Conservation (phyloP, 2,113 vertebrate species). For the Merops nubicus region DNA sequence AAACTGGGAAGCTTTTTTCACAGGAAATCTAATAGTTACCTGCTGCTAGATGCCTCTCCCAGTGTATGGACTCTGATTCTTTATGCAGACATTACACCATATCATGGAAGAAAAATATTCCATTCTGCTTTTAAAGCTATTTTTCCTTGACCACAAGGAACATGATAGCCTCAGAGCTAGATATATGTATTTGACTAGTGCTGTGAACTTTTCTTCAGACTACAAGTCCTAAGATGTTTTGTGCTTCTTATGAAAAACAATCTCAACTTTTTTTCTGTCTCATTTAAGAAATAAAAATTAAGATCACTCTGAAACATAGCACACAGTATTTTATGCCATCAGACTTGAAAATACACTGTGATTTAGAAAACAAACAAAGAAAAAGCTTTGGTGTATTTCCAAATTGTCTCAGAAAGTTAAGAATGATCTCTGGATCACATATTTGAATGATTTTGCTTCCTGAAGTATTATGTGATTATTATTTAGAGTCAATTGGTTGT, state of each 20-base stretch:
- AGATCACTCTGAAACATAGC: background rate
- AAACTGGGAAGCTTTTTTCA: background rate
- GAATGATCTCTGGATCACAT: background rate
- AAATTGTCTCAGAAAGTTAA: background rate
- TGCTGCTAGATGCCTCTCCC: background rate
- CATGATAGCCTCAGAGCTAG: background rate
- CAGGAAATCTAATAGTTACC: fast-evolving
- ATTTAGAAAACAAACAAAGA: conserved; percentile 8
- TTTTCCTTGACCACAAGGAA: background rate
- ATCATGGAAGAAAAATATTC: background rate
- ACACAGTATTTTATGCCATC: background rate
- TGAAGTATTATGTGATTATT: background rate
- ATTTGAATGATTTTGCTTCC: background rate
- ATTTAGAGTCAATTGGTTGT: background rate
- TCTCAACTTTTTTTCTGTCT: background rate
- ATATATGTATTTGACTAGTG: background rate
- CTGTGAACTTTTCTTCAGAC: background rate
- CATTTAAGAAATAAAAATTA: background rate
- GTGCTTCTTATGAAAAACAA: background rate
- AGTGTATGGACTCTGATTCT: background rate
- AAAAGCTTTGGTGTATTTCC: background rate
- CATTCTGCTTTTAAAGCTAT: background rate
- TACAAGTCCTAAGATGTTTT: background rate
- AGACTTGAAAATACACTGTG: background rate
- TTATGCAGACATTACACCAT: fast-evolving